These are phyloP conservation scores for Zonitis immaculata DNA, from an alignment of 2,888 invertebrate species.

Conservation along the genomic window DNA sequence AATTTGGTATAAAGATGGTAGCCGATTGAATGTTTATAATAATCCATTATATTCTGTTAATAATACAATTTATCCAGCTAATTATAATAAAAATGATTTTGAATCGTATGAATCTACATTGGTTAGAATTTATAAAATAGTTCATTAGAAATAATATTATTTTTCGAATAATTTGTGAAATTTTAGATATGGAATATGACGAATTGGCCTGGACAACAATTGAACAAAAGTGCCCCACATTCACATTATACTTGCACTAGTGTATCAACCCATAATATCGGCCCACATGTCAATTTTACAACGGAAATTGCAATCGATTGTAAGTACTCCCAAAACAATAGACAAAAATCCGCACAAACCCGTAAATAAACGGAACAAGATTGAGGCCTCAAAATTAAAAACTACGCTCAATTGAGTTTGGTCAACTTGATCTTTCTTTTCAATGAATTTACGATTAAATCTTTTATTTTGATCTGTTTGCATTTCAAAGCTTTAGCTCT, in stretches of 20 bases:
- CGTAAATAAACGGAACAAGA: too few species aligned
- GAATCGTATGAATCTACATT: constrained; percentile 84
- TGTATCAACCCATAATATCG: constrained; percentile 65
- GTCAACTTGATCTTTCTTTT: too few species aligned
- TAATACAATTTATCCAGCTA: constrained; percentile 64
- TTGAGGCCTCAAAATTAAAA: too few species aligned
- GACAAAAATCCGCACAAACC: too few species aligned
- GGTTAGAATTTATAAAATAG: constrained; percentile 58
- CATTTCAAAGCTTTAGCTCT: too few species aligned
- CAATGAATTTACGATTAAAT: too few species aligned
- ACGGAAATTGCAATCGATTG: constrained; percentile 87
- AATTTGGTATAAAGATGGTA: constrained; percentile 77
- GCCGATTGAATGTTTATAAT: constrained; percentile 57
- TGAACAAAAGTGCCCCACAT: constrained; percentile 72
- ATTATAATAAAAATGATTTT: constrained; percentile 78
- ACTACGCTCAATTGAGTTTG: too few species aligned
- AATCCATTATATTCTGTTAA: constrained; percentile 64
- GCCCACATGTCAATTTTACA: constrained; percentile 74
- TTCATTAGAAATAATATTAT: too few species aligned
- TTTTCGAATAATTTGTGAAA: background rate
- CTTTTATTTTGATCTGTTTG: too few species aligned
- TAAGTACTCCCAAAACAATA: constrained; percentile 61
- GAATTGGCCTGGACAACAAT: constrained; percentile 72
- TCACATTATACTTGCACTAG: constrained; percentile 82
- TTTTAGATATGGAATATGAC: constrained; percentile 77